Percentiles rank a stretch among this genome's conserved stretches.
Conservation (phyloP, 2,797 vertebrate species). For the Kryptolebias ocellatus region DNA sequence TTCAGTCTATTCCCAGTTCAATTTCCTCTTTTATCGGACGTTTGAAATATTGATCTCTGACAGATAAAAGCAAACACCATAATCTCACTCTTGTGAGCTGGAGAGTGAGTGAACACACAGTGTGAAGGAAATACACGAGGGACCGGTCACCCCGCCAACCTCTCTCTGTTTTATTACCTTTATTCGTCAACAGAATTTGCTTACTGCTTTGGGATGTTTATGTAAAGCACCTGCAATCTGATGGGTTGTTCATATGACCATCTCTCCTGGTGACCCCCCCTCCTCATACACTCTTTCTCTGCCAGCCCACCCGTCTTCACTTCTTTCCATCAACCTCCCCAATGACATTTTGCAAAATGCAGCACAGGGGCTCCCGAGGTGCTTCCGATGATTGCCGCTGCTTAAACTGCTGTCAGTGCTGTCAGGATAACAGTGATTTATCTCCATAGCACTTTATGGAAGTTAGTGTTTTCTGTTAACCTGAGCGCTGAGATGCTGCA, state of each 20-base stretch:
- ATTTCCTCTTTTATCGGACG: constrained; percentile 99
- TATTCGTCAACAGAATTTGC: constrained; percentile 97
- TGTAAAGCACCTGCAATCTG: constrained; percentile 88
- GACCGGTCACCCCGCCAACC: constrained; percentile 88
- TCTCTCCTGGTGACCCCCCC: constrained; percentile 75
- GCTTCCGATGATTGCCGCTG: constrained; percentile 91
- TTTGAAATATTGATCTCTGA: constrained; percentile 99
- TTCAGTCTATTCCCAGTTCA: constrained; percentile 99
- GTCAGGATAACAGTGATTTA: constrained; percentile 99
- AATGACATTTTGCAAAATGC: constrained; percentile 94
- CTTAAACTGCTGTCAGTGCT: constrained; percentile 98
- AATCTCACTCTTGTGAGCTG: constrained; percentile 92
- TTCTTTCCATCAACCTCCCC: constrained; percentile 66
- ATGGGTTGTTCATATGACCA: constrained; percentile 90
- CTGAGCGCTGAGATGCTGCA: constrained; percentile 79
- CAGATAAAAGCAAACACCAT: constrained; percentile 99
- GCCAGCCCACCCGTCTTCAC: constrained; percentile 55
- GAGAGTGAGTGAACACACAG: constrained; percentile 83
- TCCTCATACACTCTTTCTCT: constrained; percentile 18
- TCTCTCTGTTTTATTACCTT: constrained; percentile 96
- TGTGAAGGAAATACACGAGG: constrained; percentile 85
- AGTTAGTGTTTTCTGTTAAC: constrained; percentile 87
- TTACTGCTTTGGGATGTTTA: constrained; percentile 95
- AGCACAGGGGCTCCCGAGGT: constrained; percentile 90
- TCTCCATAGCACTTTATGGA: constrained; percentile 91